phyloP scores from a whole-genome alignment of 2,888 invertebrate species.

The Lasioglossum zephyrum region DNA sequence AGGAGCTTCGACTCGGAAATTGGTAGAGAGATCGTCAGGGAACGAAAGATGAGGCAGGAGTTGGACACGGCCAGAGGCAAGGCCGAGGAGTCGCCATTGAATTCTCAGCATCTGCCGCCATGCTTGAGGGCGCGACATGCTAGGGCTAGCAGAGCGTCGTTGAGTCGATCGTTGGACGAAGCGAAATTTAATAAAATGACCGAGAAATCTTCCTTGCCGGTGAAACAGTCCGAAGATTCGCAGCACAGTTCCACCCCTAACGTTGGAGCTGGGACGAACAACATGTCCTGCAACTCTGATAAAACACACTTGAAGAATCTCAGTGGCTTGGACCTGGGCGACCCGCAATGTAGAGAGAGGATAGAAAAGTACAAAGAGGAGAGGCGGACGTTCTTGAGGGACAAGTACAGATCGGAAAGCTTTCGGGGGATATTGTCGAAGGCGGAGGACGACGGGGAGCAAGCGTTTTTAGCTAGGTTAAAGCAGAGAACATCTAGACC shows the following conservation, averaged over 20 bases:
- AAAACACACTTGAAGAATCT: constrained; percentile 77
- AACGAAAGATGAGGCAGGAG: constrained; percentile 84
- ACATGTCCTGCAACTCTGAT: constrained; percentile 71
- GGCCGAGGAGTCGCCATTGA: constrained; percentile 76
- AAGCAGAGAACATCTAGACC: constrained; percentile 85
- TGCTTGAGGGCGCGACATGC: constrained; percentile 86
- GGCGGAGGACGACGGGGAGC: constrained; percentile 81
- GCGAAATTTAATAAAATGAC: constrained; percentile 83
- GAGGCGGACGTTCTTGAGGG: constrained; percentile 92
- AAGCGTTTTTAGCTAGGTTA: constrained; percentile 83
- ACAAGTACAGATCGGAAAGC: constrained; percentile 94
- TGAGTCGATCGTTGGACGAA: constrained; percentile 82
- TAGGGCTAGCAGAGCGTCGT: constrained; percentile 78
- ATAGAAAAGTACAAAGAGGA: constrained; percentile 97
- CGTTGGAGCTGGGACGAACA: constrained; percentile 74
- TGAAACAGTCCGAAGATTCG: constrained; percentile 80
- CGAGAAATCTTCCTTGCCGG: constrained; percentile 78
- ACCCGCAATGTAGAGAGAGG: constrained; percentile 87
- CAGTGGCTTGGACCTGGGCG: constrained; percentile 81
- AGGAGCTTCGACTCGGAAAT: constrained; percentile 85
- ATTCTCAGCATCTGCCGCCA: constrained; percentile 85
- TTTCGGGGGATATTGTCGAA: constrained; percentile 86
- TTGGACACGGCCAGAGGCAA: constrained; percentile 79
- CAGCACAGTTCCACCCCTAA: constrained; percentile 83
- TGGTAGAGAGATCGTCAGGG: constrained; percentile 84